These are phyloP conservation scores for Drosophila punjabiensis DNA, from an alignment of 1,140 invertebrate species.

Conservation along the genomic window DNA sequence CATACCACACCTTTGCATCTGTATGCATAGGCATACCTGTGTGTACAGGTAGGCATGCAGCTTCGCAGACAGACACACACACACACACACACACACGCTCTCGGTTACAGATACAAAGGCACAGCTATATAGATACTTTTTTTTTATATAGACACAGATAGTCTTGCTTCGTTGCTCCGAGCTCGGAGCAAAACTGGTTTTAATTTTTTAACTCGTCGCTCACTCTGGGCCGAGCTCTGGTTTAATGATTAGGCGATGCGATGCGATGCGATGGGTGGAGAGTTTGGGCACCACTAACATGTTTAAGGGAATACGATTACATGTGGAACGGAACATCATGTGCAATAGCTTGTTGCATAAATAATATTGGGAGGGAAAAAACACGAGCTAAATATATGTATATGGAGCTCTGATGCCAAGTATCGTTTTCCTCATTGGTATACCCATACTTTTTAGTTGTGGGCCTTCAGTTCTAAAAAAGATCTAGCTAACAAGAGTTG, in stretches of 20 bases:
- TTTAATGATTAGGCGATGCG: slow-evolving; percentile 41
- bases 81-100: not conserved
- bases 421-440: not conserved
- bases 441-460: not conserved
- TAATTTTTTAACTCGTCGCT: slow-evolving; percentile 2
- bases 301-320: slow-evolving; percentile 10
- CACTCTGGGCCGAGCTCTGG: slow-evolving; percentile 18
- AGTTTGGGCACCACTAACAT: slow-evolving; percentile 11
- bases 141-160: slow-evolving; percentile 16
- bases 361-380: not conserved
- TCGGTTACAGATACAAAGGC: slow-evolving; percentile 8
- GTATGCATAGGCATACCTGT: slow-evolving; percentile 1
- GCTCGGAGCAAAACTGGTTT: slow-evolving; percentile 10
- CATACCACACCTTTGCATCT: slow-evolving; percentile 19
- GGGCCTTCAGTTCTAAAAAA: not conserved
- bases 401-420: not conserved
- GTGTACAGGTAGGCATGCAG: slow-evolving; percentile 21
- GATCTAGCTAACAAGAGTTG: not conserved
- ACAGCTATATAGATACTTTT: slow-evolving; percentile 14
- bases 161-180: slow-evolving; percentile 27
- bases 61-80: slow-evolving; percentile 21
- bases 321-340: not conserved
- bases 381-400: not conserved
- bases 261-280: slow-evolving; percentile 20
- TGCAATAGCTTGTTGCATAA: slow-evolving; percentile 1